Percentiles rank a stretch among this genome's conserved stretches.
Conservation (phyloP, 2,113 vertebrate genomes). For the Hemibagrus wyckioides region DNA sequence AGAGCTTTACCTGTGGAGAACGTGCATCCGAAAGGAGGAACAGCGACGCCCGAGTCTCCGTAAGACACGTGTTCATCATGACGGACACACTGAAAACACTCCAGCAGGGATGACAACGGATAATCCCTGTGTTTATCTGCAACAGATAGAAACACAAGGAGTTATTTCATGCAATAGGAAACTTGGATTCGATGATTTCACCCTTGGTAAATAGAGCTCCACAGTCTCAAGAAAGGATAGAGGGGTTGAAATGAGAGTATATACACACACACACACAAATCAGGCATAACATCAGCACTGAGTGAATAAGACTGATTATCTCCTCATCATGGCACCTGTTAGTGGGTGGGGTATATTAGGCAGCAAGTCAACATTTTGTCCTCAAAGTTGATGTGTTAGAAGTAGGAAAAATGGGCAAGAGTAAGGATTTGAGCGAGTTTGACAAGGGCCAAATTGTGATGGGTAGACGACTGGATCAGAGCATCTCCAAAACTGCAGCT, state of each 20-base stretch:
- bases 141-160: not conserved
- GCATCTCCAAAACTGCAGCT: too few relatives aligned
- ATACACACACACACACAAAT: too few relatives aligned
- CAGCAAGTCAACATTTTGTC: too few relatives aligned
- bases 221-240: not conserved
- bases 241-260: not conserved
- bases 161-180: not conserved
- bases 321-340: too few relatives aligned
- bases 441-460: too few relatives aligned
- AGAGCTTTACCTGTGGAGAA: slow-evolving; percentile 83
- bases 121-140: slow-evolving; percentile 67
- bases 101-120: slow-evolving; percentile 81
- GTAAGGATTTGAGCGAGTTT: too few relatives aligned
- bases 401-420: too few relatives aligned
- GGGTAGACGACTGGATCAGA: too few relatives aligned
- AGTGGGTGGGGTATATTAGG: too few relatives aligned
- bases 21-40: slow-evolving; percentile 91
- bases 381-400: too few relatives aligned
- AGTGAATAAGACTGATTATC: too few relatives aligned
- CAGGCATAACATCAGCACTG: too few relatives aligned
- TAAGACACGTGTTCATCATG: slow-evolving; percentile 86
- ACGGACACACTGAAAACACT: slow-evolving; percentile 77
- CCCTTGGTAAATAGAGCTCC: not conserved
- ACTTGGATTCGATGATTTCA: not conserved
- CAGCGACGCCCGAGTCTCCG: slow-evolving; percentile 78